phyloP scores from a whole-genome alignment of 53 echinoderm and acorn worm genomes.

The Pentamera pediparva region DNA sequence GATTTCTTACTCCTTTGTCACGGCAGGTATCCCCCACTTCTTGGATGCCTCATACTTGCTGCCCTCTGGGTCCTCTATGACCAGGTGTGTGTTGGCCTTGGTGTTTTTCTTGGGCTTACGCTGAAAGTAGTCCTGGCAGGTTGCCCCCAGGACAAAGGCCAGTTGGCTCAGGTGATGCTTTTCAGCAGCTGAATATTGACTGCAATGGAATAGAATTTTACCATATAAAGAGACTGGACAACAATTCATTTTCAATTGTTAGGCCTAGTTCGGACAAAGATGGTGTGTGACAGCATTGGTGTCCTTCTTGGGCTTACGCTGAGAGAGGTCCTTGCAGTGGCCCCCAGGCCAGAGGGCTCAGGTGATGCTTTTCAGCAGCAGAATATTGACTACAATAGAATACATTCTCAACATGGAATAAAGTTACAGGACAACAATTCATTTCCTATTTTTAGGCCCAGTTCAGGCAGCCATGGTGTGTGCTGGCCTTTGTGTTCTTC shows the following conservation, averaged over 20 bases:
- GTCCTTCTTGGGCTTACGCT: too few relatives aligned
- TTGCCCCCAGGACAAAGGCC: slow-evolving; percentile 72
- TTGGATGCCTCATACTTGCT: slow-evolving; percentile 89
- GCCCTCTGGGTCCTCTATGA: slow-evolving; percentile 66
- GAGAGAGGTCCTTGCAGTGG: too few relatives aligned
- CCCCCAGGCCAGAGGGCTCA: slow-evolving; percentile 78
- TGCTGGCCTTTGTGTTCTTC: slow-evolving; percentile 63
- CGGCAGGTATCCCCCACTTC: slow-evolving; percentile 91
- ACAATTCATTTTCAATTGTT: too few relatives aligned
- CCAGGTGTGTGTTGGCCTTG: slow-evolving; percentile 84
- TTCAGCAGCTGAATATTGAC: slow-evolving; percentile 80
- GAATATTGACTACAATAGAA: too few relatives aligned
- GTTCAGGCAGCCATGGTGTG: slow-evolving; percentile 77
- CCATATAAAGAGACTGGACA: not conserved
- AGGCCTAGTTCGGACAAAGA: too few relatives aligned
- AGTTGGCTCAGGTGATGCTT: slow-evolving; percentile 74
- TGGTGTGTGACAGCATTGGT: too few relatives aligned
- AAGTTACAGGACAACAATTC: too few relatives aligned
- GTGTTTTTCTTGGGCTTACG: slow-evolving; percentile 57
- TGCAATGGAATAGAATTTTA: slow-evolving; percentile 8
- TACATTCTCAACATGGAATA: too few relatives aligned
- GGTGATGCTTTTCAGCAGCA: too few relatives aligned
- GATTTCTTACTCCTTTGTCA: slow-evolving; percentile 72
- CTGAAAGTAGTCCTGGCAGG: slow-evolving; percentile 91
- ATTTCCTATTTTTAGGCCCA: too few relatives aligned